Evolutionary conservation across 2,113 vertebrate genomes (phyloP).

Genomic region (Sorex fumeus): DNA sequence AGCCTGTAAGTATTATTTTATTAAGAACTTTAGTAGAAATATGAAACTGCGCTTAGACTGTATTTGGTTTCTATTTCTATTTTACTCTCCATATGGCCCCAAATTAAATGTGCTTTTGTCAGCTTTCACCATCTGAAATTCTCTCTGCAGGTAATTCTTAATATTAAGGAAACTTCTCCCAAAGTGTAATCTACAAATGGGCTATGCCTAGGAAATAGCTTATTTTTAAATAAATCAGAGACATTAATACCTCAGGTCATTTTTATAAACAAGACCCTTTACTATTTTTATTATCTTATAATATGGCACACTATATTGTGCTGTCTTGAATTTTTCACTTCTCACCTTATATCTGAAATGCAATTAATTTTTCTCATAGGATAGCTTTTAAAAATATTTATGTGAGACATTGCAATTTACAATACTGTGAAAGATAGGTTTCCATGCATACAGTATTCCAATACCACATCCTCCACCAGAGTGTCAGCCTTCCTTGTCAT

Average conservation of each 20-base stretch:
- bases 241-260: not conserved
- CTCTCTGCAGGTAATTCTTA: constrained; percentile 43
- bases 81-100: not conserved
- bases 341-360: no score
- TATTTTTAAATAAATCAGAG: constrained; percentile 42
- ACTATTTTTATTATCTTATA: constrained; percentile 7
- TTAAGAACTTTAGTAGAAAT: constrained; percentile 12
- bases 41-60: not conserved
- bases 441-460: no score
- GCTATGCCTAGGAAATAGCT: not conserved
- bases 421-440: no score
- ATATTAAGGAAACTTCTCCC: constrained; percentile 31
- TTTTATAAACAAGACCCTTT: not conserved
- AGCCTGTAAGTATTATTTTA: constrained; percentile 11
- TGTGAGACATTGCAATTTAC: no score
- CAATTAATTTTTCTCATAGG: no score
- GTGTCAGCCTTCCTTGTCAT: no score
- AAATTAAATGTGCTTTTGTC: constrained; percentile 38
- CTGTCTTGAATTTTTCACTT: not conserved
- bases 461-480: no score
- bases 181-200: not conserved
- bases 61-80: constrained; percentile 19
- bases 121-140: not conserved
- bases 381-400: no score
- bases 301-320: not conserved